Evolutionary conservation across 2,888 invertebrate species (phyloP).

Genomic region (Lacanobia wlatinum): DNA sequence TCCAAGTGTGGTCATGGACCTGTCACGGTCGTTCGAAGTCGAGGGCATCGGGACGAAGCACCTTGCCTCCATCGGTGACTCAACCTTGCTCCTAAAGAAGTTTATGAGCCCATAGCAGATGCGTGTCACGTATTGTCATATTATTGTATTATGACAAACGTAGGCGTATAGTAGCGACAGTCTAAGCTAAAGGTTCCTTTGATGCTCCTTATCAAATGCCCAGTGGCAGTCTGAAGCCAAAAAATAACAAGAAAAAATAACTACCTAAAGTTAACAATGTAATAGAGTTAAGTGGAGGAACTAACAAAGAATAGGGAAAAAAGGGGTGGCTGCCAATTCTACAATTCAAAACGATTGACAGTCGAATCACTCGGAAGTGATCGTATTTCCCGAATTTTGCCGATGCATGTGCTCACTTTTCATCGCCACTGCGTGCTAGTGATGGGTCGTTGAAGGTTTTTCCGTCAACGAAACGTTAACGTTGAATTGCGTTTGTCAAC

Average conservation of each 20-base stretch:
- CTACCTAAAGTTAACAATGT: no score
- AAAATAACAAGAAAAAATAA: no score
- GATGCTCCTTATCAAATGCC: background rate
- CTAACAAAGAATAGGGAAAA: no score
- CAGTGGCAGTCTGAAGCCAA: background rate
- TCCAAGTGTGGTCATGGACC: conserved; percentile 71
- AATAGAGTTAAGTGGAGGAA: no score
- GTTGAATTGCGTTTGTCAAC: no score
- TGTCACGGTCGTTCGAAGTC: conserved; percentile 80
- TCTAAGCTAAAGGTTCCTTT: conserved; percentile 1
- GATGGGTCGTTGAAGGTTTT: no score
- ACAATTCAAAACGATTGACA: background rate
- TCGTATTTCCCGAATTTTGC: background rate
- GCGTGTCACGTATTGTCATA: conserved; percentile 70
- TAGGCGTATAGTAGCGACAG: background rate
- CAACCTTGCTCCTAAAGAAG: conserved; percentile 73
- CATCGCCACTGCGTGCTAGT: conserved; percentile 23
- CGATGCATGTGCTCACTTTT: conserved; percentile 10
- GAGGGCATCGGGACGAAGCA: conserved; percentile 72
- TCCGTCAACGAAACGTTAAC: no score
- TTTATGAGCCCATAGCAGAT: conserved; percentile 69
- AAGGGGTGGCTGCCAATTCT: background rate
- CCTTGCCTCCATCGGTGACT: conserved; percentile 66
- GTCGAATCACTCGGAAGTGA: background rate
- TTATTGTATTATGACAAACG: conserved; percentile 46